Conservation (phyloP, 2,888 invertebrate species). For the Sceliomorpha sp. region DNA sequence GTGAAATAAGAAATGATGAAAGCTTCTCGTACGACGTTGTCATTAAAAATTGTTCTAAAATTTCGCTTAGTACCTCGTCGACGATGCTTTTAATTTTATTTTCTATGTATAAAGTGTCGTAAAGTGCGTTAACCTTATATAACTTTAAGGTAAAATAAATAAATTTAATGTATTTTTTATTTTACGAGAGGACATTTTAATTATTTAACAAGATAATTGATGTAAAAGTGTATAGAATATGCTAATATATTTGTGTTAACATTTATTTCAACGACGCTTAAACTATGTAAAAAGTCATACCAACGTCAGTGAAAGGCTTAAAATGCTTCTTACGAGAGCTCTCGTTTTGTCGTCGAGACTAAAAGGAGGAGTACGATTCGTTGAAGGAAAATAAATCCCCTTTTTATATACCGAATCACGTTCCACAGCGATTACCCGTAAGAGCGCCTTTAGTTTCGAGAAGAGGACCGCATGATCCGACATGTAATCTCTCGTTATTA, state of each 20-base stretch:
- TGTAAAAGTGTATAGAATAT: no score
- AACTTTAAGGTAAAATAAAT: no score
- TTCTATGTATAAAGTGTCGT: no score
- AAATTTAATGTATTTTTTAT: no score
- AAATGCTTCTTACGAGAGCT: no score
- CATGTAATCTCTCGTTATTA: conserved; percentile 51
- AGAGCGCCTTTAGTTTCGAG: conserved; percentile 3
- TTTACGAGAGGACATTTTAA: no score
- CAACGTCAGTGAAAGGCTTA: no score
- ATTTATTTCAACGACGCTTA: conserved; percentile 5
- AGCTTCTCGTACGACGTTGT: conserved; percentile 10
- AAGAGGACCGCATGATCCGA: conserved; percentile 22
- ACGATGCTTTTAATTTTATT: conserved; percentile 10
- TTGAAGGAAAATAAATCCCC: conserved; percentile 52
- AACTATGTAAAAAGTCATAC: background rate
- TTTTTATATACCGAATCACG: conserved; percentile 36
- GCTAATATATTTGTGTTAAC: no score
- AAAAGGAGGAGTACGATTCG: conserved; percentile 21
- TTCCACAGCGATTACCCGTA: conserved; percentile 18
- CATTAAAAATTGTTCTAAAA: conserved; percentile 23
- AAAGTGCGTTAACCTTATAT: no score
- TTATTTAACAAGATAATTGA: no score
- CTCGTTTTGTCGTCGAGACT: no score
- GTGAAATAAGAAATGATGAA: conserved; percentile 39
- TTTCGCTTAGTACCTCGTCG: conserved; percentile 19